Evolutionary conservation across 64 coral and sea anemone genomes (phyloP).

Genomic region (Stichodactyla mertensii): DNA sequence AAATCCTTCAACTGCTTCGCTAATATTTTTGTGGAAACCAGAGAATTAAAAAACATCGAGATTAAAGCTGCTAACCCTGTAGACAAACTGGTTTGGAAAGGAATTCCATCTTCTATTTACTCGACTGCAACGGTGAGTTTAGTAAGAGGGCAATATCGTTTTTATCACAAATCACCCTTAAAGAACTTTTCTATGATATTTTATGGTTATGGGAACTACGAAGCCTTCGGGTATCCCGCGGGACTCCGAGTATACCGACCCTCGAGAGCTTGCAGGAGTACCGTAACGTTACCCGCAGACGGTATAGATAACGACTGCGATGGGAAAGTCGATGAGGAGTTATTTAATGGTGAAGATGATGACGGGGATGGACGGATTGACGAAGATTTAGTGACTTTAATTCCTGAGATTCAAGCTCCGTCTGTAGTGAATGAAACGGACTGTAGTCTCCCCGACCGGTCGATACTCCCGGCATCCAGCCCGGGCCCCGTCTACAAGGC

Average conservation of each 20-base stretch:
- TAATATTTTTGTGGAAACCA: neutral
- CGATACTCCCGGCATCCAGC: neutral
- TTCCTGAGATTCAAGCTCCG: neutral
- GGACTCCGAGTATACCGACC: conserved; percentile 21
- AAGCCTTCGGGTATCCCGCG: conserved; percentile 17
- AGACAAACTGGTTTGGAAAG: neutral
- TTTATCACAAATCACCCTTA: conserved; percentile 30
- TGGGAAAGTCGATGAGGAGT: conserved; percentile 33
- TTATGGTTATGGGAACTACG: neutral
- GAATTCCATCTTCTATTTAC: neutral
- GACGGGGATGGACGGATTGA: conserved; percentile 26
- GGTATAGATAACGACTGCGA: conserved; percentile 57
- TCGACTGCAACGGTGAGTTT: neutral
- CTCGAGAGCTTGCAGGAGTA: neutral
- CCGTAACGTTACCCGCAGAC: neutral
- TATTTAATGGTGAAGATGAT: conserved; percentile 39
- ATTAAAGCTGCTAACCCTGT: neutral
- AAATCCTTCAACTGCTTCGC: neutral
- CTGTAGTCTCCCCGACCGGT: neutral
- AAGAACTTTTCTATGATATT: conserved; percentile 27
- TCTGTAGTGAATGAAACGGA: neutral
- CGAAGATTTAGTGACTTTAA: conserved; percentile 12
- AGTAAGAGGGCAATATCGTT: conserved; percentile 15
- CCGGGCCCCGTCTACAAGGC: neutral
- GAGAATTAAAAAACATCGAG: neutral